Base-by-base conservation (phyloP, 2,113 vertebrate species). In the Caretta caretta region DNA sequence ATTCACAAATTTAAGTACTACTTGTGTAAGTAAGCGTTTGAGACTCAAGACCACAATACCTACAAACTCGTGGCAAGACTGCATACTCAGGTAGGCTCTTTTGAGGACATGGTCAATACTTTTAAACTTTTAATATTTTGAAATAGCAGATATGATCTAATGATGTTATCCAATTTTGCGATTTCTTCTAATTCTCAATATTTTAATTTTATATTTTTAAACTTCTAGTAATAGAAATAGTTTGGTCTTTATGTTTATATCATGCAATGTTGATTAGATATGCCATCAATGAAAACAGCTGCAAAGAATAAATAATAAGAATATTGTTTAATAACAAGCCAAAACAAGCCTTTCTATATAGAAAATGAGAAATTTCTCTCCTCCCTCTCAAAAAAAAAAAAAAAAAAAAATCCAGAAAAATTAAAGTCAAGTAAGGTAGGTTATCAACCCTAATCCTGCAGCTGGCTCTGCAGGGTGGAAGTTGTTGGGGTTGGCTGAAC, bases 181-280 rank as follows among this genome's bases (percentile, higher is more conserved):
- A 69, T n/a, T 69, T 69, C 16, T 69, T 69, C 16, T 69, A 17
- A 69, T 69, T 69, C 62, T n/a, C 7, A 35, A n/a, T n/a, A 92
- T 51, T 93, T 88, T 11, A 35, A 91, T 9, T 48, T 87, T 80
- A n/a, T 48, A 89, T 82, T 94, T 94, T 83, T 88, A 94, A 94
- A 38, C 22, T 1, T 69, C 62, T 65, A 35, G 0, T 50, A 87
- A 81, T 14, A 91, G 2, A 65, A 65, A 65, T 35, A 35, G 10
- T 51, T 3, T 84, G 24, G 16, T 84, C 46, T 83, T 95, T 53
- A 87, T 89, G 49, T 27, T 86, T 31, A 29, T 4, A 87, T 56
- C 38, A 83, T n/a, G 76, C 62, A 84, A 22, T 11, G 4, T 81
- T 80, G 57, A 20, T 56, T 69, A 80, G 7, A 6, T 38, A 54